A percentile compares a stretch with the other conserved stretches of the same genome.
Conservation (phyloP, 1,140 invertebrate genomes). For the Nasonia giraulti region DNA sequence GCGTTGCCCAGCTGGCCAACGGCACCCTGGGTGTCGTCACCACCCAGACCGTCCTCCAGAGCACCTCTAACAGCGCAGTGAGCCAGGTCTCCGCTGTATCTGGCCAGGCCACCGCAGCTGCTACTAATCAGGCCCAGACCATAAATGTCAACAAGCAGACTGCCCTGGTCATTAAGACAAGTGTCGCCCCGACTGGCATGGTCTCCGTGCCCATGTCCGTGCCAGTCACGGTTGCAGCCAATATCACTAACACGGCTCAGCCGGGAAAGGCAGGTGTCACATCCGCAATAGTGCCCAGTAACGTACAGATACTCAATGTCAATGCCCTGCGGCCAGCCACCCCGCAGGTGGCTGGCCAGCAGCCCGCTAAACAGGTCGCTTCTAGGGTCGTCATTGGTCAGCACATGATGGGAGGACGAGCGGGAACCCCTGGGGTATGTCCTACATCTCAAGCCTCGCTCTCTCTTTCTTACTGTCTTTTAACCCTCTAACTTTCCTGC, state of each 20-base stretch:
- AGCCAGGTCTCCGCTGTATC: constrained; percentile 54
- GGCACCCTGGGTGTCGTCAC: constrained; percentile 68
- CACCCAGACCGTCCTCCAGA: constrained; percentile 64
- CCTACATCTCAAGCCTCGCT: constrained; percentile 49
- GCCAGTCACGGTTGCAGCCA: constrained; percentile 74
- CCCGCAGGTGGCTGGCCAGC: constrained; percentile 81
- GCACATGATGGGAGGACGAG: constrained; percentile 87
- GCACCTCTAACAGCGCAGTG: constrained; percentile 61
- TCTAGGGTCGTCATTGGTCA: constrained; percentile 86
- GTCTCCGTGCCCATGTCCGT: constrained; percentile 83
- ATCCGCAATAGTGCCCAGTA: constrained; percentile 79
- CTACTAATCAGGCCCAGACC: constrained; percentile 51
- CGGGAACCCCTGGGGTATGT: constrained; percentile 87
- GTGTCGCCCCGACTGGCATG: constrained; percentile 77
- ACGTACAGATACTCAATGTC: constrained; percentile 90
- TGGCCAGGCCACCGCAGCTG: constrained; percentile 22
- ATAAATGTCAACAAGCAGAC: constrained; percentile 76
- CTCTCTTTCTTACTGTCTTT: background rate
- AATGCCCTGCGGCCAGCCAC: constrained; percentile 82
- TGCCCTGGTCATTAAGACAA: constrained; percentile 82
- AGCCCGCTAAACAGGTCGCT: constrained; percentile 81
- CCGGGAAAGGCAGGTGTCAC: constrained; percentile 76
- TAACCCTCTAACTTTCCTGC: background rate
- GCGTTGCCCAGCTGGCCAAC: constrained; percentile 65
- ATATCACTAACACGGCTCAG: constrained; percentile 69